Conservation (phyloP, 2,888 invertebrate species). For the Ormyrus labotus region DNA sequence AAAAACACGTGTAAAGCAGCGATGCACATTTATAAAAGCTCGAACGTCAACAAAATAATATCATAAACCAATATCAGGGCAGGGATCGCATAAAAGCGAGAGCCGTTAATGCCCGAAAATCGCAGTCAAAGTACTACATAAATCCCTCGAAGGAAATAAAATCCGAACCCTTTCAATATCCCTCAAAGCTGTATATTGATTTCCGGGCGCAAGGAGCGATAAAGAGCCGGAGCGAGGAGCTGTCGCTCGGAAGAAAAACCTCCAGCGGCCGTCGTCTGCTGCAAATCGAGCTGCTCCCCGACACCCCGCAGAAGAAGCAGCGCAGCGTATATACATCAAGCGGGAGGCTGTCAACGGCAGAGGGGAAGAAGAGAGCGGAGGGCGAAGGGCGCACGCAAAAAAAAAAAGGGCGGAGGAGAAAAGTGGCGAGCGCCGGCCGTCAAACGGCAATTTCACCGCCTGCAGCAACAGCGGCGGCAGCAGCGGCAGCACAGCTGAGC, state of each 20-base stretch:
- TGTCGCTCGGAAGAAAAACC: no score
- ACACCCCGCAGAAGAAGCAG: no score
- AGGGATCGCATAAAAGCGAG: background rate
- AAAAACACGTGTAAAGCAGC: background rate
- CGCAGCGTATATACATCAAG: no score
- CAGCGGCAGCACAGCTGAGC: background rate
- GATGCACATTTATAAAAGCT: background rate
- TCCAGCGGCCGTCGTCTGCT: no score
- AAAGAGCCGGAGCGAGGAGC: background rate
- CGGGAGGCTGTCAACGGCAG: background rate
- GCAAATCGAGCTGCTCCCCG: no score
- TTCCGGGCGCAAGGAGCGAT: background rate
- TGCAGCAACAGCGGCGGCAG: background rate
- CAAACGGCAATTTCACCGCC: no score
- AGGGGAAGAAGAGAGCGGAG: background rate
- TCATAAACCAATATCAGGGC: background rate
- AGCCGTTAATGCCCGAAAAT: no score
- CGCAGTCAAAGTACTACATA: constrained; percentile 10
- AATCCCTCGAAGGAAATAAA: constrained; percentile 39
- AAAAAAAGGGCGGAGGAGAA: background rate
- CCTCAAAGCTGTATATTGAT: background rate
- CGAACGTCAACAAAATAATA: background rate
- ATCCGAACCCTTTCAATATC: constrained; percentile 16
- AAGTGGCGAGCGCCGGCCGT: background rate
- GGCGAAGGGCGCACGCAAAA: background rate